Base-by-base conservation (phyloP, 2,888 invertebrate species). In the Metallyticus violacea region DNA sequence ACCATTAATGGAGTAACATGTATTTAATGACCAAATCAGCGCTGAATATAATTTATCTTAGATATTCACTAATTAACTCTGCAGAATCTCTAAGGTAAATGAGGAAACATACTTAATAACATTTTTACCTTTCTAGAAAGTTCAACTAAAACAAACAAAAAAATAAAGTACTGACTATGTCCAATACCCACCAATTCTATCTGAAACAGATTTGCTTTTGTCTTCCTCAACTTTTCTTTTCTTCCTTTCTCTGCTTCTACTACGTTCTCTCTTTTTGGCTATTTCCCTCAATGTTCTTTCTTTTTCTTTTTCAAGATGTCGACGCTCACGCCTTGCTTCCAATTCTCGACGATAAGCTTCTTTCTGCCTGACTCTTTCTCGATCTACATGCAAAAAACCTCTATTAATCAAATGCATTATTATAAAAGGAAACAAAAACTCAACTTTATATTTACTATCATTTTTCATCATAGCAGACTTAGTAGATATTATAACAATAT, bases 281-380 rank as follows among this genome's bases (percentile, higher is more conserved):
- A 90, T 91, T 91, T 90, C 91, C 90, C 89, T 91, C 91, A 89
- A 91, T 86, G 88, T 91, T 80, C 92, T 90, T 89, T 92, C 89
- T 87, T 89, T 92, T 87, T 94, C 93, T 1, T 94, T 88, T 87
- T 90, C 90, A 83, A 89, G 87, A 83, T 89, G 92, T 78, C 94
- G 92, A 88, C 94, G 93, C 89, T 94, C 93, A 79, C 97, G 94
- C 22, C 97, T 93, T 0, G 96, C 95, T 91, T 96, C 96, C 25
- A 96, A 91, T 90, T 97, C 97, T 85, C 94, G 93, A 27, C 95
- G 93, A 0, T 96, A 96, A 85, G 94, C 94, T 91, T 96, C 95
- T 91, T 96, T 97, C 86, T 96, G 94, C 89, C 96, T 94, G 2
- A 95, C 95, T 94, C 95, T 96, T 92, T 97, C 96, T 40, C 96